Conservation (phyloP, 2,113 vertebrate species). For the Dicrurus megarhynchus region DNA sequence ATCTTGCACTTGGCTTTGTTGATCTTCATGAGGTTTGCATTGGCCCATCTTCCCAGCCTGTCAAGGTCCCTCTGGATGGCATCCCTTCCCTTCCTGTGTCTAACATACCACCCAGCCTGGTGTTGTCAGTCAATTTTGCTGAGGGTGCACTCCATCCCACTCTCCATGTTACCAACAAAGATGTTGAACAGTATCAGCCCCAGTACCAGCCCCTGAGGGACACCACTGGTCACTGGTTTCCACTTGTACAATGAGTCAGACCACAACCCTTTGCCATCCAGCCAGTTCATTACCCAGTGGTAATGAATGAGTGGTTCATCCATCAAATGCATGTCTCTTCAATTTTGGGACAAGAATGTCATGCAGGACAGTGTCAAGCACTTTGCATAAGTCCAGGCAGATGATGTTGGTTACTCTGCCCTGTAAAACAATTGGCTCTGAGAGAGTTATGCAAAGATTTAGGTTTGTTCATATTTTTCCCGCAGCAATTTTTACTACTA, state of each 20-base stretch:
- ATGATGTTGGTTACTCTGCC: accelerated
- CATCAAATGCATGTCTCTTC: neutral
- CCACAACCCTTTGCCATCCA: neutral
- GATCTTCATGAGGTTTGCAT: neutral
- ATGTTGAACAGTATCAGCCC: neutral
- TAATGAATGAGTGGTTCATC: no score
- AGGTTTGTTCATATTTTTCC: neutral
- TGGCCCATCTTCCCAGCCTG: neutral
- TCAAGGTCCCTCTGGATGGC: neutral
- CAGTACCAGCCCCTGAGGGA: neutral
- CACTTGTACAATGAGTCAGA: no score
- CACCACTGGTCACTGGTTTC: neutral
- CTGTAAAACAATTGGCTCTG: neutral
- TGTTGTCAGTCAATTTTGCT: neutral
- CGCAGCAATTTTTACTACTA: neutral
- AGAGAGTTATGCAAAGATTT: neutral
- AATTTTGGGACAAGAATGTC: neutral
- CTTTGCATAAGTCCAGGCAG: neutral
- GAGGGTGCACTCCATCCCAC: neutral
- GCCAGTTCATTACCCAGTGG: neutral
- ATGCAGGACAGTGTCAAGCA: neutral
- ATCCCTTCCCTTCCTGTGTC: neutral
- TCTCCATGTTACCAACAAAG: neutral
- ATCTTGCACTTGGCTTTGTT: neutral
- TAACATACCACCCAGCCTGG: neutral